Evolutionary conservation across 2,113 vertebrate species (phyloP).

Genomic region (Pseudorasbora parva): DNA sequence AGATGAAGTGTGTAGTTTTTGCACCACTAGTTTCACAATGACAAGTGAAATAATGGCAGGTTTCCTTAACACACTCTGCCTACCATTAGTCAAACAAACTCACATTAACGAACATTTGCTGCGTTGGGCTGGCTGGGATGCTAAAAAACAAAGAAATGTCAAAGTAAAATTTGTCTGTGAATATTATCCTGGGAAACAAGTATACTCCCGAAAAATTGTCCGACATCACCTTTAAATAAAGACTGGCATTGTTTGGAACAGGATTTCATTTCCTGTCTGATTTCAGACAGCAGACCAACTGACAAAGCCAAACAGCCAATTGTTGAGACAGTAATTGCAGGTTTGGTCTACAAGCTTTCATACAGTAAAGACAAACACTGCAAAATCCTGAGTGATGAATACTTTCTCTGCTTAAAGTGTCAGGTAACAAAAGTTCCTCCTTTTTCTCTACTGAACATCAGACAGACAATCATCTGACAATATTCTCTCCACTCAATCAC

Average conservation of each 20-base stretch:
- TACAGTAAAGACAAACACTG: constrained; percentile 11
- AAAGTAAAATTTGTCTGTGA: too few relatives aligned
- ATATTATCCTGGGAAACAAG: background rate
- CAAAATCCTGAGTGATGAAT: background rate
- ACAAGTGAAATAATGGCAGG: background rate
- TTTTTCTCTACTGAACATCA: constrained; percentile 22
- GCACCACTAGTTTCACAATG: background rate
- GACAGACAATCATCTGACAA: background rate
- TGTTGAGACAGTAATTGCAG: constrained; percentile 12
- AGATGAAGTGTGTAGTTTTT: background rate
- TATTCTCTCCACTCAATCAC: background rate
- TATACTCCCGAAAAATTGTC: background rate
- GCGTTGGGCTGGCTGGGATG: too few relatives aligned
- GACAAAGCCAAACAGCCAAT: constrained; percentile 20
- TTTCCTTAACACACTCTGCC: background rate
- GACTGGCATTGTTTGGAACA: background rate
- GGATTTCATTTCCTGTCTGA: constrained; percentile 6
- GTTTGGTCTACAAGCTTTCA: constrained; percentile 5
- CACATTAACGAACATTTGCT: background rate
- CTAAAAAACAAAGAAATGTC: too few relatives aligned
- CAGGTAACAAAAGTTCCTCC: background rate
- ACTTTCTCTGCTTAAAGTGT: background rate
- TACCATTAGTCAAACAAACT: background rate
- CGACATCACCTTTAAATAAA: background rate
- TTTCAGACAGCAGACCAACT: constrained; percentile 14